Conservation (phyloP, 2,113 vertebrate genomes). For the Oceanites oceanicus region DNA sequence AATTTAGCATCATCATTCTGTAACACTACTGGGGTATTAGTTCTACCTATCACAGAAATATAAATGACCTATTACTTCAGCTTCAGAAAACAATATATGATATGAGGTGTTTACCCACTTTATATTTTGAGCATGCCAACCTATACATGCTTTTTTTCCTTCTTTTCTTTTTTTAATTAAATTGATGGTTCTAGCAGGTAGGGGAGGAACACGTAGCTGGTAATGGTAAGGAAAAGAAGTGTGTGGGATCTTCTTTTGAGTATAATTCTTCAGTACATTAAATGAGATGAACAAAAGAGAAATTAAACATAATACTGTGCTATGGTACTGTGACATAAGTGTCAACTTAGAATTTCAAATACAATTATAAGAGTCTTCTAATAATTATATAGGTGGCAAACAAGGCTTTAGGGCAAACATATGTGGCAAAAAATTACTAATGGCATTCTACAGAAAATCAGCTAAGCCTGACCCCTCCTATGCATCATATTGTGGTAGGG, state of each 20-base stretch:
- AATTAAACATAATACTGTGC: constrained; percentile 70
- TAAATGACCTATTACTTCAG: background rate
- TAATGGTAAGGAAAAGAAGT: background rate
- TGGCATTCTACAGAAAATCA: constrained; percentile 64
- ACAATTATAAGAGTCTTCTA: constrained; percentile 78
- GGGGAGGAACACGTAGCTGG: background rate
- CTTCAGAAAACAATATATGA: background rate
- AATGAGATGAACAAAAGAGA: constrained; percentile 69
- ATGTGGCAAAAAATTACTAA: constrained; percentile 73
- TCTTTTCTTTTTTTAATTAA: background rate
- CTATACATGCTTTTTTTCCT: background rate
- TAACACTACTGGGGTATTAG: background rate
- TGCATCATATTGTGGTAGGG: constrained; percentile 36
- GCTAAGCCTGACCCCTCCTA: constrained; percentile 38
- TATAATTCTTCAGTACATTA: constrained; percentile 53
- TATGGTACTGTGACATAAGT: constrained; percentile 58
- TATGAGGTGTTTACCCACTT: background rate
- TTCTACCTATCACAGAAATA: background rate
- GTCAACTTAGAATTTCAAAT: constrained; percentile 77
- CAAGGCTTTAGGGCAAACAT: constrained; percentile 67
- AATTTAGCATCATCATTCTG: background rate
- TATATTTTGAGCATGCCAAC: background rate
- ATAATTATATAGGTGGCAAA: constrained; percentile 79
- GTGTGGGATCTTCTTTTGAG: constrained; percentile 32
- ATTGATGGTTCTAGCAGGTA: background rate